Base-by-base conservation (phyloP, 2,113 vertebrate species). In the Gymnogyps californianus region DNA sequence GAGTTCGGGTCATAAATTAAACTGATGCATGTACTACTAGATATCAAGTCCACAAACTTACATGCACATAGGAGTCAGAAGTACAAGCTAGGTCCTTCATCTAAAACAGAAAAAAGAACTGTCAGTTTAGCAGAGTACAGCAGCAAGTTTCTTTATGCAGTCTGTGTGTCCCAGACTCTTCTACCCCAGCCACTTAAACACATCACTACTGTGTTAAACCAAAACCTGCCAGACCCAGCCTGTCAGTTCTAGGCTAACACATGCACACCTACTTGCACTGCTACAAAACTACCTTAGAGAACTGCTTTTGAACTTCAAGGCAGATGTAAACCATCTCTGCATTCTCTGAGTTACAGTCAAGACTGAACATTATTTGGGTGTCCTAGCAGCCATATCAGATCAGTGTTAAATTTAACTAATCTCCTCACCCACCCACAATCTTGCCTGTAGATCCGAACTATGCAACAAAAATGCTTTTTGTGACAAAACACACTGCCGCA, bases 11-110 rank as follows among this genome's bases (percentile, higher is more conserved):
- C 52, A 71, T 40, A 87, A 91, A 93, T 89, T 58, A 67, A 90
- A 75, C 26, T 13, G 42, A 86, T 28, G 26, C 28, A 22, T 5
- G 26, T 47, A 61, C 42, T 55, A 66, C 82, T 44, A 76, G 49
- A 13, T 22, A 80, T 15, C 85, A 51, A 79, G 80, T 42, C 83
- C 80, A 71, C 77, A 84, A 55, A 94, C 89, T 88, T 90, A 90
- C 84, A 96, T n/a, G 75, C 59, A 96, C 38, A 88, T 11, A 54
- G 75, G 75, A 87, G 62, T 85, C 87, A 86, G 90, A 96, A 92
- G 91, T 34, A 92, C 91, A 96, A 95, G 91, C 71, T 77, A 91
- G 40, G 66, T 90, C 93, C 93, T 95, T 86, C 91, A 96, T 89
- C 88, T 95, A 89, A 47, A 96, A 90, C 66, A 83, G 74, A 92